Percentiles rank a stretch among this genome's conserved stretches.
Evolutionary conservation across 2,797 vertebrate genomes (phyloP).

Genomic region (Chelonia mydas): DNA sequence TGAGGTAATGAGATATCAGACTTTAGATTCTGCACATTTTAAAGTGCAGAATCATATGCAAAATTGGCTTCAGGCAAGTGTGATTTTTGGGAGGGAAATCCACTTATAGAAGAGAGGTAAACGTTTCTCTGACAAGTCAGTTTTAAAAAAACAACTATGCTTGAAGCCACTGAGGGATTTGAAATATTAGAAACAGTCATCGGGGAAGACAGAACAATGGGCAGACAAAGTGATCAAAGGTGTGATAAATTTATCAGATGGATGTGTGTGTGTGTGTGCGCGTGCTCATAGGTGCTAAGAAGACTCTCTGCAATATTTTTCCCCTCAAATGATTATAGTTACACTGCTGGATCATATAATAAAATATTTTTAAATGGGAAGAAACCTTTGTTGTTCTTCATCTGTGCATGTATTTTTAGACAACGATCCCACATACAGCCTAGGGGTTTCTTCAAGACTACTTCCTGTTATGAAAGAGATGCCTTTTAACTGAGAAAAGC

Average conservation of each 20-base stretch:
- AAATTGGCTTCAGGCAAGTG: conserved; percentile 12
- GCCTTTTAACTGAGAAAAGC: conserved; percentile 35
- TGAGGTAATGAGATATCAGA: not conserved
- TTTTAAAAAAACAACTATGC: not conserved
- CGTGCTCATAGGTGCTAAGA: not conserved
- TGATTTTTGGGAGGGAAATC: not conserved
- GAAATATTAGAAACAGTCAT: not conserved
- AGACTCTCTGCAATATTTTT: not conserved
- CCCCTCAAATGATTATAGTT: not conserved
- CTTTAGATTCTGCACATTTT: not conserved
- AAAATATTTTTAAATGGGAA: not conserved
- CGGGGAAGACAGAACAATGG: not conserved
- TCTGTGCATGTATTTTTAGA: not conserved
- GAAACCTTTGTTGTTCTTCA: not conserved
- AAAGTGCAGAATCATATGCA: not conserved
- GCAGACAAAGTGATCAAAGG: not conserved
- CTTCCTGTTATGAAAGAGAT: conserved; percentile 31
- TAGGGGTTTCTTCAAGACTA: conserved; percentile 3
- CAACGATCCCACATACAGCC: not conserved
- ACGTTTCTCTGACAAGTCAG: not conserved
- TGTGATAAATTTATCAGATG: not conserved
- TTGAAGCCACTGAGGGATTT: not conserved
- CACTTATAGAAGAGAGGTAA: not conserved
- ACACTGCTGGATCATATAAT: not conserved
- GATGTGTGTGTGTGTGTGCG: fast-evolving